Conservation (phyloP, 2,113 vertebrate genomes). For the Ginglymostoma cirratum region DNA sequence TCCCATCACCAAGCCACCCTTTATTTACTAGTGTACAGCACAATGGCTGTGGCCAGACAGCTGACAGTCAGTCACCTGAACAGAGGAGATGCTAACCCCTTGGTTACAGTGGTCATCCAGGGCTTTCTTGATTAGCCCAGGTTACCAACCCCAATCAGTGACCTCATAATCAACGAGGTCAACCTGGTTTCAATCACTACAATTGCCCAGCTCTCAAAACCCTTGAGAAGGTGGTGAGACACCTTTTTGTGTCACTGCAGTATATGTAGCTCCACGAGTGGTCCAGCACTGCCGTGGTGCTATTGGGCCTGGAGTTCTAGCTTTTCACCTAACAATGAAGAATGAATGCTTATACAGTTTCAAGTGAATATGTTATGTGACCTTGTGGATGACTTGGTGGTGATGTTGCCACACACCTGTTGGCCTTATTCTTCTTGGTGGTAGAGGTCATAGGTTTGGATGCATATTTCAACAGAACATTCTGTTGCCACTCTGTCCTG, state of each 20-base stretch:
- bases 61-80: no score
- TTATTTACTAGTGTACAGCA: no score
- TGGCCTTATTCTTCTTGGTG: neutral
- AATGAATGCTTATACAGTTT: neutral
- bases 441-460: neutral
- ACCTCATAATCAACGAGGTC: no score
- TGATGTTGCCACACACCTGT: neutral
- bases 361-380: neutral
- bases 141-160: no score
- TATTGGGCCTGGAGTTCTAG: neutral
- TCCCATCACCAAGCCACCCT: no score
- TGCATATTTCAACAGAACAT: neutral
- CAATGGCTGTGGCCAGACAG: no score
- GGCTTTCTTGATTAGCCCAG: no score
- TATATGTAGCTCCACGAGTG: neutral
- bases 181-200: no score
- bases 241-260: neutral
- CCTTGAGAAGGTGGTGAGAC: neutral
- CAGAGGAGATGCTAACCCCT: no score
- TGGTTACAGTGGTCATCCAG: no score
- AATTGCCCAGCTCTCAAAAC: neutral
- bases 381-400: neutral
- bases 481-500: no score
- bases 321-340: no score
- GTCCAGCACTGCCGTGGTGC: neutral